These are phyloP conservation scores for Uropetala carovei DNA, from an alignment of 2,888 invertebrate species.

Conservation along the genomic window DNA sequence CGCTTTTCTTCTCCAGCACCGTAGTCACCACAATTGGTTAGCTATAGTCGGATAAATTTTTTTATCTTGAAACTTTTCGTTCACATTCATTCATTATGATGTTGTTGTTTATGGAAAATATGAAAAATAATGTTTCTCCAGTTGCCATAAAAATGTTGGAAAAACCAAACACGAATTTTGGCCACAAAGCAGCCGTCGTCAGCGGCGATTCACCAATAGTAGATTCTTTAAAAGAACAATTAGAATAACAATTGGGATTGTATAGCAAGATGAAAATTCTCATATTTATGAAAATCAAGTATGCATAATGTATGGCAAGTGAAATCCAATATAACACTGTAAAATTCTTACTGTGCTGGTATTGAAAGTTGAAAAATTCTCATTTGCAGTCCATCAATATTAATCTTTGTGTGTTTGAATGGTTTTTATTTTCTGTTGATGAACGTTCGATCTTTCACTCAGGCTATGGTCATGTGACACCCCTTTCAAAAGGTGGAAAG, in stretches of 20 bases:
- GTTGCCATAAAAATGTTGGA: not conserved
- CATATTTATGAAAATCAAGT: too few species aligned
- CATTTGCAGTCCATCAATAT: too few species aligned
- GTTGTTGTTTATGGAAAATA: not conserved
- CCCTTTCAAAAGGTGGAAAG: conserved; percentile 90
- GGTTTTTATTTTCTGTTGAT: not conserved
- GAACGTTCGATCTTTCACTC: conserved; percentile 67
- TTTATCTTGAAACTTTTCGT: too few species aligned
- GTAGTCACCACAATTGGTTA: conserved; percentile 93
- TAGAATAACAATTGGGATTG: too few species aligned
- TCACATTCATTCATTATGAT: too few species aligned
- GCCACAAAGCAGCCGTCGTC: not conserved
- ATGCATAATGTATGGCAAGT: too few species aligned
- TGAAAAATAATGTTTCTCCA: not conserved
- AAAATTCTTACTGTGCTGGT: too few species aligned
- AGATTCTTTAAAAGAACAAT: too few species aligned
- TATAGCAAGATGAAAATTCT: too few species aligned
- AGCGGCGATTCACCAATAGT: conserved; percentile 31
- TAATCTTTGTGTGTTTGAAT: too few species aligned
- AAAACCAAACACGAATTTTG: not conserved
- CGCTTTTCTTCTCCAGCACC: conserved; percentile 91
- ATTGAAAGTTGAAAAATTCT: too few species aligned
- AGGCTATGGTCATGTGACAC: conserved; percentile 95
- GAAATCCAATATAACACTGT: too few species aligned
- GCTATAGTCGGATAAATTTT: conserved; percentile 65